phyloP scores from a whole-genome alignment of 2,888 invertebrate species.

The Synanthedon vespiformis region DNA sequence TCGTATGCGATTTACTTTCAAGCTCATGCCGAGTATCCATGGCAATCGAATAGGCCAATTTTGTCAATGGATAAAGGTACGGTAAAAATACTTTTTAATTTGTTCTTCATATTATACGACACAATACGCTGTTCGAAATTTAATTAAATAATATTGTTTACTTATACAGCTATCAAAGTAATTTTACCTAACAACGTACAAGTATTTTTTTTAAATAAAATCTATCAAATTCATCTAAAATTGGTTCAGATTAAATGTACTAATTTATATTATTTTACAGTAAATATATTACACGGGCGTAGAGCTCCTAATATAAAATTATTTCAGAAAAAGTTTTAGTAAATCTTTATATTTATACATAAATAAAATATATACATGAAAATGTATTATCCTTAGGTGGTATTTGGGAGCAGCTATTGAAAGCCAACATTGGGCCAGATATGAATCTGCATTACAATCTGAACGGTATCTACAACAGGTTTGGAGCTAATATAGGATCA shows the following conservation, averaged over 20 bases:
- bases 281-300: not conserved
- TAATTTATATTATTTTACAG: no score
- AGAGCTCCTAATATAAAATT: not conserved
- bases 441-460: constrained; percentile 64
- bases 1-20: constrained; percentile 62
- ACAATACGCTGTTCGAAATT: no score
- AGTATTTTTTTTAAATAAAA: no score
- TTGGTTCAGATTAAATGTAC: no score
- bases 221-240: no score
- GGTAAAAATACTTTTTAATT: not conserved
- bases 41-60: constrained; percentile 56
- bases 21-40: constrained; percentile 62
- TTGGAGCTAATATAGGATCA: constrained; percentile 33
- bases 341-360: not conserved
- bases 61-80: constrained; percentile 50
- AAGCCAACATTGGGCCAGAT: constrained; percentile 62
- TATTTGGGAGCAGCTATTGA: constrained; percentile 62
- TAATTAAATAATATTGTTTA: no score
- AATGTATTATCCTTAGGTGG: constrained; percentile 30
- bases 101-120: no score
- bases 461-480: constrained; percentile 59
- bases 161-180: no score
- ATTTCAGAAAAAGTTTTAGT: not conserved
- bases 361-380: not conserved
- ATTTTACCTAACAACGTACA: no score